Evolutionary conservation across 37 sponge, comb jelly and placozoan genomes (phyloP).

Genomic region (Dysidea cf. avara): DNA sequence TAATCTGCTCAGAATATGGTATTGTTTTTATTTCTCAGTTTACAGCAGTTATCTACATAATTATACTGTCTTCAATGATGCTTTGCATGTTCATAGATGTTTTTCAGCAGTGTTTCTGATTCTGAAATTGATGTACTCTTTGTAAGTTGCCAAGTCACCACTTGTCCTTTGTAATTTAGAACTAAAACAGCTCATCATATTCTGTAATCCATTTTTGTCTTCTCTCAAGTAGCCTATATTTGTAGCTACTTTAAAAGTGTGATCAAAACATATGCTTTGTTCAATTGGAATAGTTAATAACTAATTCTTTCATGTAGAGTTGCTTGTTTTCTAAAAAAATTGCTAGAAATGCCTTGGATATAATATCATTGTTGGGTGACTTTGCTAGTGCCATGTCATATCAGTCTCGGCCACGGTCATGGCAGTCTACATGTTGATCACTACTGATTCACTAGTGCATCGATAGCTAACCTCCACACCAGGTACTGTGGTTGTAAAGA

Average conservation of each 20-base stretch:
- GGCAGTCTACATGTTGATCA: too few species aligned
- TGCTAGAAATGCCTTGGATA: constrained; percentile 5
- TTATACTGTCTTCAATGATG: background rate
- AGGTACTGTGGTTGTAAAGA: too few species aligned
- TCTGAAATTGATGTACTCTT: constrained; percentile 18
- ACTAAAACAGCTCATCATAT: constrained; percentile 23
- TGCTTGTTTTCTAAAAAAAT: constrained; percentile 1
- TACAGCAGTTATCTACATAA: constrained; percentile 44
- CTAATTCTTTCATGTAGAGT: constrained; percentile 4
- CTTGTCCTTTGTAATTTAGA: constrained; percentile 18
- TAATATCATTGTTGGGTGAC: constrained; percentile 8
- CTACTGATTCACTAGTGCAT: too few species aligned
- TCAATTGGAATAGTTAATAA: too few species aligned
- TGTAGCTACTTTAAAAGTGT: constrained; percentile 38
- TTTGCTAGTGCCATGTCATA: too few species aligned
- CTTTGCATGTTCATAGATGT: background rate
- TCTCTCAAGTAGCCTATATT: constrained; percentile 31
- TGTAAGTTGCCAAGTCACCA: constrained; percentile 43
- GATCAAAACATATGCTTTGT: constrained; percentile 38
- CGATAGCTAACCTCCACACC: too few species aligned
- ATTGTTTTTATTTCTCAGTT: constrained; percentile 1
- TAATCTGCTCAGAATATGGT: too few species aligned
- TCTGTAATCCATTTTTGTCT: constrained; percentile 18
- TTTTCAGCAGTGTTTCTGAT: background rate
- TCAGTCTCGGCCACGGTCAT: too few species aligned